Percentiles rank a stretch among this genome's conserved stretches.
Evolutionary conservation across 2,888 invertebrate genomes (phyloP).

Genomic region (Bruchidius siliquastri): DNA sequence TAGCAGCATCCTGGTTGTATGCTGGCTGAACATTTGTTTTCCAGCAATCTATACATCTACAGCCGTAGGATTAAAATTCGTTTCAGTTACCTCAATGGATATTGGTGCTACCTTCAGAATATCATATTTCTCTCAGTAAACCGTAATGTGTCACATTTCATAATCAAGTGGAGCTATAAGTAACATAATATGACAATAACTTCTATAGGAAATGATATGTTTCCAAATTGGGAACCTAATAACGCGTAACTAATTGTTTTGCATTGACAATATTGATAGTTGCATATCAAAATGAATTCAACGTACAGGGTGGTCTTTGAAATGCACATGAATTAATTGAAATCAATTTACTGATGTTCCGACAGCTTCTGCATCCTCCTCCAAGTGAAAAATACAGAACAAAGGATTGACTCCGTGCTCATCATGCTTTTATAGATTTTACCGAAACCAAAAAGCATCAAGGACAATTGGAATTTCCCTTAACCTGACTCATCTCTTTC

Average conservation of each 20-base stretch:
- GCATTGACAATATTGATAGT: neutral
- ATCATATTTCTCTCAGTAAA: neutral
- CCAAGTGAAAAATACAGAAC: too few species aligned
- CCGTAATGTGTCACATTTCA: neutral
- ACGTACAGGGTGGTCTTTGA: neutral
- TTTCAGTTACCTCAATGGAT: neutral
- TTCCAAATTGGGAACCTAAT: neutral
- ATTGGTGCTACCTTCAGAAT: neutral
- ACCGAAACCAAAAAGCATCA: too few species aligned
- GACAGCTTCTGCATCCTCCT: too few species aligned
- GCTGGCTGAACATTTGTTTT: too few species aligned
- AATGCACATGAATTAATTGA: neutral
- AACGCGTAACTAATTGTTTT: neutral
- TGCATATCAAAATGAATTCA: neutral
- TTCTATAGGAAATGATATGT: neutral
- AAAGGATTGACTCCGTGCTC: too few species aligned
- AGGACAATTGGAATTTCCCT: too few species aligned
- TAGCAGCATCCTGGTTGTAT: too few species aligned
- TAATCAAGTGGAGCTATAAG: neutral
- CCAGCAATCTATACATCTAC: too few species aligned
- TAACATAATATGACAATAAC: neutral
- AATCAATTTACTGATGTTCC: neutral
- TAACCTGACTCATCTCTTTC: too few species aligned
- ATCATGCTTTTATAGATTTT: too few species aligned
- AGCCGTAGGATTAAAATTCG: neutral